Evolutionary conservation across 2,888 invertebrate species (phyloP).

Genomic region (Sclerodermus sp.): DNA sequence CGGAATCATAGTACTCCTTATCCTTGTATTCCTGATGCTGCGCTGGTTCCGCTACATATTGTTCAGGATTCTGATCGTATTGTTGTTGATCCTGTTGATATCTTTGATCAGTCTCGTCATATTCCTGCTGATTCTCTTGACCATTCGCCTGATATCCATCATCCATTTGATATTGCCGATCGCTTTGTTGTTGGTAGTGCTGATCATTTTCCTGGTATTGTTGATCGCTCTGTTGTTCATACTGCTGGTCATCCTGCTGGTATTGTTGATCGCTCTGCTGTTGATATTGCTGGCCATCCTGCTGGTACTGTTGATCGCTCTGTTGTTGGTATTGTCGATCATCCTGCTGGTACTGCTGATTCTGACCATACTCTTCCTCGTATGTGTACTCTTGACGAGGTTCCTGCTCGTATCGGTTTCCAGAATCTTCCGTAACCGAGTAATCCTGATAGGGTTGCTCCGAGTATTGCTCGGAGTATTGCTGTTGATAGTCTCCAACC

Average conservation of each 20-base stretch:
- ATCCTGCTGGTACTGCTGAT: conserved; percentile 2
- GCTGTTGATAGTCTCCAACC: not conserved
- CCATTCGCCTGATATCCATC: no score
- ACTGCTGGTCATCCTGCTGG: conserved; percentile 25
- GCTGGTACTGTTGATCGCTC: conserved; percentile 7
- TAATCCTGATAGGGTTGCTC: not conserved
- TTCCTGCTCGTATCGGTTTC: conserved; percentile 15
- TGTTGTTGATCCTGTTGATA: conserved; percentile 20
- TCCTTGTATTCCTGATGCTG: conserved; percentile 10
- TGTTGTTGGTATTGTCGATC: conserved; percentile 10
- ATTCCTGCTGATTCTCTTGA: conserved; percentile 1
- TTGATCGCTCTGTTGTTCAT: conserved; percentile 16
- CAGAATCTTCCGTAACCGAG: not conserved
- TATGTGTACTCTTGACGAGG: conserved; percentile 10
- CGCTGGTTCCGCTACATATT: conserved; percentile 15
- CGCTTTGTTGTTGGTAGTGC: conserved; percentile 12
- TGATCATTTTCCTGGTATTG: conserved; percentile 14
- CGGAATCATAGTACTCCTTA: conserved; percentile 5
- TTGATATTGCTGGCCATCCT: conserved; percentile 11
- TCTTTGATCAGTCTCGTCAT: conserved; percentile 13
- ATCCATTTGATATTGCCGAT: conserved; percentile 15
- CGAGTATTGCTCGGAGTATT: not conserved
- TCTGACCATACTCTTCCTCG: conserved; percentile 11
- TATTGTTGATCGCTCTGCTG: conserved; percentile 19
- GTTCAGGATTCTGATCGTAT: conserved; percentile 20